Conservation (phyloP, 1,140 invertebrate species). For the Bombus fervidus region DNA sequence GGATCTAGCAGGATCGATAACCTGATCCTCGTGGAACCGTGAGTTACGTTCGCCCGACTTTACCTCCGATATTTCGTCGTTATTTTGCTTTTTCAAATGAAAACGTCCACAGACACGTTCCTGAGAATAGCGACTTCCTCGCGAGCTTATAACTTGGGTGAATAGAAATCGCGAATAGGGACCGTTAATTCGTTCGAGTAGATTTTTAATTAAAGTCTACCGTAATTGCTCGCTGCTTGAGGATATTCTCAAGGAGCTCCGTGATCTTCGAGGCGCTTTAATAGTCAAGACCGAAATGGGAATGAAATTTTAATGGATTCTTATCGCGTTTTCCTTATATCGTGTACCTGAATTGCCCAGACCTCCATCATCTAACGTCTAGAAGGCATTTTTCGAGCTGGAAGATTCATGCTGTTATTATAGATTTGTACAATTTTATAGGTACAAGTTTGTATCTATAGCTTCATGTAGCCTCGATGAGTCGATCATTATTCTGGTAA, state of each 20-base stretch:
- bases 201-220: slow-evolving; percentile 24
- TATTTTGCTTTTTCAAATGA: slow-evolving; percentile 34
- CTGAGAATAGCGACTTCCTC: not conserved
- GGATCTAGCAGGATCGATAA: slow-evolving; percentile 59
- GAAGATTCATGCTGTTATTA: too few species aligned
- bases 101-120: slow-evolving; percentile 20
- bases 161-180: slow-evolving; percentile 14
- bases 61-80: slow-evolving; percentile 8
- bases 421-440: too few species aligned
- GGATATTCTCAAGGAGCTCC: slow-evolving; percentile 3
- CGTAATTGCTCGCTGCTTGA: slow-evolving; percentile 19
- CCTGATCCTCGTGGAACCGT: slow-evolving; percentile 53
- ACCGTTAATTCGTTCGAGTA: slow-evolving; percentile 29
- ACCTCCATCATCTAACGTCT: not conserved
- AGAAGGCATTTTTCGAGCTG: not conserved
- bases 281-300: not conserved
- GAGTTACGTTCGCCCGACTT: slow-evolving; percentile 51
- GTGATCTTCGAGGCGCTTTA: slow-evolving; percentile 2
- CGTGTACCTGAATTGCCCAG: not conserved
- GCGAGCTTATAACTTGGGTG: not conserved
- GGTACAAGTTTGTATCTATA: too few species aligned
- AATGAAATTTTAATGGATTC: slow-evolving; percentile 9
- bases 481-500: slow-evolving; percentile 14
- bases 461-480: not conserved
- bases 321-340: not conserved